Base-by-base conservation (phyloP, 2,888 invertebrate genomes). In the Drosophila quinaria region DNA sequence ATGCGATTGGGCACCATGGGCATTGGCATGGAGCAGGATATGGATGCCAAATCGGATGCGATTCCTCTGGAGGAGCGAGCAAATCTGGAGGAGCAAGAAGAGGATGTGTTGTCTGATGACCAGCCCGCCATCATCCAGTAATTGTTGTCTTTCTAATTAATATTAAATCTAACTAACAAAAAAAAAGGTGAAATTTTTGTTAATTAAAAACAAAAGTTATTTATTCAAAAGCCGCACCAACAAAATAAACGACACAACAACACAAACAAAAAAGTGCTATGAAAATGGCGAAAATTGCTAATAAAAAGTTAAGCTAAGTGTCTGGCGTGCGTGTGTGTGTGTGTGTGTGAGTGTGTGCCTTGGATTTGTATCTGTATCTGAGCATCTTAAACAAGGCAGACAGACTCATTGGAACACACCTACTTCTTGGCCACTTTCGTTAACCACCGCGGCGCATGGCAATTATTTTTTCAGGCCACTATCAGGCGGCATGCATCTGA, bases 211-310 rank as follows among this genome's bases (percentile, higher is more conserved):
- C 78, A 72, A 63, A 56, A 65, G 60, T 62, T 61, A 65, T 78
- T 84, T 75, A 80, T 60, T 71, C 54, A 46, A 70, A 41, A 70
- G 65, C 70, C 52, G 51, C 69, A 51, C 35, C 77, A 71, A 58
- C 60, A 60, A 65, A 65, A 44, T 25, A 56, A 46, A 56, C 56
- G 44, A 33, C 44, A 29, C 29, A 29, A 29, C 8, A 29, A 29
- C 29, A 29, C 5, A 0, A 41, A 35, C 4, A 51, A 62, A 63
- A 71, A 66, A 65, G 64, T 59, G 58, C 73, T 71, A 73, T 76
- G 77, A 74, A 86, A 79, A 83, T 76, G 61, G 78, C 76, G 71
- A 87, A 86, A 88, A 83, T 83, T 79, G 73, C 70, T 77, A 89
- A 77, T 79, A 88, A 86, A 87, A 82, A 60, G 49, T 51, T 44